Percentiles rank a stretch among this genome's conserved stretches.
Conservation (phyloP, 1,140 invertebrate species). For the Drosophila insularis region DNA sequence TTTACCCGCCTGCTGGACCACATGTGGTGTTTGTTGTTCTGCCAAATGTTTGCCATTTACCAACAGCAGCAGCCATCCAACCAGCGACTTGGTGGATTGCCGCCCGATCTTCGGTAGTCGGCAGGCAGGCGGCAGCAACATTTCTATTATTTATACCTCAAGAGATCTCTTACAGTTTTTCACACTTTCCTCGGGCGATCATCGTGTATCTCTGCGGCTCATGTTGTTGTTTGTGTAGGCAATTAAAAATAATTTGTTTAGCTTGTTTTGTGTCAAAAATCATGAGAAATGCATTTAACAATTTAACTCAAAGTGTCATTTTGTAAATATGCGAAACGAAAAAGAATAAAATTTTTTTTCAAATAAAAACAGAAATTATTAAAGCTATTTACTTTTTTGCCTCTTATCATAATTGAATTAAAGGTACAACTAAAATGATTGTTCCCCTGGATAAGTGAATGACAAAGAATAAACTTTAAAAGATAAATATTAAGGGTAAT, state of each 20-base stretch:
- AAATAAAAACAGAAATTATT: too few relatives aligned
- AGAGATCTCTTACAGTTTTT: constrained; percentile 68
- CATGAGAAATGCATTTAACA: constrained; percentile 63
- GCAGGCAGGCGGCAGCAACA: constrained; percentile 47
- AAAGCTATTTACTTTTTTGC: too few relatives aligned
- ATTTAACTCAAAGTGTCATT: constrained; percentile 64
- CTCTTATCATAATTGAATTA: too few relatives aligned
- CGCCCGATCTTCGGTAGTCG: constrained; percentile 41
- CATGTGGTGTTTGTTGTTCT: constrained; percentile 80
- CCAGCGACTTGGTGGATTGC: neutral
- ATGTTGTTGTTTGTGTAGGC: constrained; percentile 36
- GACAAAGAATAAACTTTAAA: too few relatives aligned
- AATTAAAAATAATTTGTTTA: constrained; percentile 79
- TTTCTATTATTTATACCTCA: constrained; percentile 74
- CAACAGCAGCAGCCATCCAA: constrained; percentile 13
- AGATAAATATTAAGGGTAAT: too few relatives aligned
- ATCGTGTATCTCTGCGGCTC: too few relatives aligned
- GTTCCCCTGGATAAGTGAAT: too few relatives aligned
- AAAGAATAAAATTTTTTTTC: constrained; percentile 16
- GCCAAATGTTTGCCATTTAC: constrained; percentile 63
- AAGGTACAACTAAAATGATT: too few relatives aligned
- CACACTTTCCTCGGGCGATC: constrained; percentile 65
- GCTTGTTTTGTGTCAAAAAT: constrained; percentile 74
- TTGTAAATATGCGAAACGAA: constrained; percentile 26
- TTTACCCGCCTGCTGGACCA: constrained; percentile 54